Base-by-base conservation (phyloP, 1,140 invertebrate species). In the Phocides pigmalion region DNA sequence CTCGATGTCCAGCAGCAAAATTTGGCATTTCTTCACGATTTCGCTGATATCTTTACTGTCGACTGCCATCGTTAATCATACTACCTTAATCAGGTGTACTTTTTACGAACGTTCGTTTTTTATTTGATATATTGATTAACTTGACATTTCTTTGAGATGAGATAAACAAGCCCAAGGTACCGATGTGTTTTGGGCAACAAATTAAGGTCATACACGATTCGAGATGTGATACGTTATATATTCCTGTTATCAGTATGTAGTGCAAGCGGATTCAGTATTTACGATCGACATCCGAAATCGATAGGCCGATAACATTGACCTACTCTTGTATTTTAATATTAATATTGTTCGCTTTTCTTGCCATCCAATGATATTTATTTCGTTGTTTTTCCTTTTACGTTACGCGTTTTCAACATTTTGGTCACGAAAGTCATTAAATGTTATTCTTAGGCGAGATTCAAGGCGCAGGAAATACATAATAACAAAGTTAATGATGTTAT, bases 1-100 rank as follows among this genome's bases (percentile, higher is more conserved):
- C 87, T 91, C 89, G 77, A 91, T 86, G 84, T 91, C 89, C 67
- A 91, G 75, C 64, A 91, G 79, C 62, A 91, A 79, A 79, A 91
- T 84, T 87, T 87, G 88, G 72, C 84, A 86, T 79, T 90, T 91
- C 79, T 86, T 90, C 17, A 87, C 82, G 72, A 90, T 84, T 46
- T 90, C 87, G 67, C 76, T 70, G 64, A 91, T 86, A 68, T 88
- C 86, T 74, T 81, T 89, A 72, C 70, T 83, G 37, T 84, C 81
- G 74, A 81, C 87, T 62, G 89, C 89, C 89, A 91, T 91, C 79
- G 39, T 28, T 64, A 49, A 54, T 58, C 62, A 69, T 76, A 81
- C 74, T 70, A 75, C 72, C 72, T 76, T 70, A 72, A 72, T 54
- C 46, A 79, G 74, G 64, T 70, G 78, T 80, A 85, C 81, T 84